A percentile compares a stretch with the other conserved stretches of the same genome.
These are phyloP conservation scores for Amphipoea lucens DNA, from an alignment of 2,888 invertebrate species.

Conservation along the genomic window DNA sequence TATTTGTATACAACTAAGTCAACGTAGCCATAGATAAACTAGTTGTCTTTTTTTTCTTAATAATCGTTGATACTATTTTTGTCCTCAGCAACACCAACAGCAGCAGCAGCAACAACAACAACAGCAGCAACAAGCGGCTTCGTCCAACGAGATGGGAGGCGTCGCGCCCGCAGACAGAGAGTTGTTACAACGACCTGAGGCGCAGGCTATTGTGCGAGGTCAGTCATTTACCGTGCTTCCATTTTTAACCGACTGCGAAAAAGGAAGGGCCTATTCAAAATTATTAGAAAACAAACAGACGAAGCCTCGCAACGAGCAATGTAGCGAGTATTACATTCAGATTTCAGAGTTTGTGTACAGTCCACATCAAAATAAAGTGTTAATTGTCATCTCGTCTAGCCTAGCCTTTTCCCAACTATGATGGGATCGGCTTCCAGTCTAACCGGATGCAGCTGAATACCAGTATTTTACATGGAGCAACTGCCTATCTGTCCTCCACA, in stretches of 20 bases:
- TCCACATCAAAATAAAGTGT: too few relatives aligned
- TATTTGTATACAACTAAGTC: neutral
- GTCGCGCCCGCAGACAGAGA: constrained; percentile 87
- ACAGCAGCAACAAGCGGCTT: constrained; percentile 75
- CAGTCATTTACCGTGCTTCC: constrained; percentile 16
- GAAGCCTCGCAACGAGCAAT: too few relatives aligned
- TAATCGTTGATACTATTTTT: neutral
- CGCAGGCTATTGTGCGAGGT: constrained; percentile 94
- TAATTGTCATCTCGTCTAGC: too few relatives aligned
- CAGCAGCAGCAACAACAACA: constrained; percentile 73
- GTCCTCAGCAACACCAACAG: constrained; percentile 62
- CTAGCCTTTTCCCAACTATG: too few relatives aligned
- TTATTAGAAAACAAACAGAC: too few relatives aligned
- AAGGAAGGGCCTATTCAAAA: too few relatives aligned
- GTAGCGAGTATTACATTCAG: neutral
- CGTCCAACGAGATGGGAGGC: constrained; percentile 77
- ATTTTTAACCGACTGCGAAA: neutral
- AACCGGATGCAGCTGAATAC: too few relatives aligned
- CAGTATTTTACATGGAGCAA: too few relatives aligned
- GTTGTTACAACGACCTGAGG: constrained; percentile 93
- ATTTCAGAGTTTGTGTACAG: too few relatives aligned
- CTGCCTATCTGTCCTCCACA: too few relatives aligned
- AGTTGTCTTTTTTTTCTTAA: neutral
- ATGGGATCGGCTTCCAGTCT: too few relatives aligned
- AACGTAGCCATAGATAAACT: neutral